Evolutionary conservation across 2,888 invertebrate species (phyloP).

Genomic region (Operophtera brumata): DNA sequence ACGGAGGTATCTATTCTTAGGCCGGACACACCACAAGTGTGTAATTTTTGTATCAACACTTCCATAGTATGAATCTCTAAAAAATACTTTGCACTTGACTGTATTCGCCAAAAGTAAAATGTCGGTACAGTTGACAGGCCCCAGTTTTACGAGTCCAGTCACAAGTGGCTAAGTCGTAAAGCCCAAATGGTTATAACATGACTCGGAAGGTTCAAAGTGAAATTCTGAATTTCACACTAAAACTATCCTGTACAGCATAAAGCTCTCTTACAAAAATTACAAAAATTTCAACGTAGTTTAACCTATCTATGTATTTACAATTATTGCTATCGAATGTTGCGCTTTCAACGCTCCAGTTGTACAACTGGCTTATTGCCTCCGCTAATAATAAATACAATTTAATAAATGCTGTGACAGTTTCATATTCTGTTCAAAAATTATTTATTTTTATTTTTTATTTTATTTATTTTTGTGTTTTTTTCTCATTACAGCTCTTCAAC

Average conservation of each 20-base stretch:
- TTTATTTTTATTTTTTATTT: neutral
- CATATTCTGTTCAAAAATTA: slow-evolving; percentile 46
- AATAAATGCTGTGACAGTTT: slow-evolving; percentile 39
- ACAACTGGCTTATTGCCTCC: slow-evolving; percentile 68
- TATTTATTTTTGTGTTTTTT: no score
- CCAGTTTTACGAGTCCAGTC: slow-evolving; percentile 51
- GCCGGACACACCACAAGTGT: no score
- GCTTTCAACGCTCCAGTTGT: slow-evolving; percentile 72
- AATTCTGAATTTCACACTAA: slow-evolving; percentile 75
- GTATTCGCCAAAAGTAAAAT: slow-evolving; percentile 10
- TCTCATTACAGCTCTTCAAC: no score
- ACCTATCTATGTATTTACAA: slow-evolving; percentile 78
- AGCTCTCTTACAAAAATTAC: slow-evolving; percentile 79
- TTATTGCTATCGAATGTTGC: slow-evolving; percentile 78
- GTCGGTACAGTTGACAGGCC: slow-evolving; percentile 33
- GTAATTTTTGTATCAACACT: neutral
- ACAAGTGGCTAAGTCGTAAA: slow-evolving; percentile 54
- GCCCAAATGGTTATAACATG: slow-evolving; percentile 49
- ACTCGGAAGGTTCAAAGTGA: slow-evolving; percentile 65
- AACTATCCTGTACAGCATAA: slow-evolving; percentile 73
- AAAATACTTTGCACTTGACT: slow-evolving; percentile 1
- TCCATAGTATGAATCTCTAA: neutral
- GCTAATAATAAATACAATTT: slow-evolving; percentile 57
- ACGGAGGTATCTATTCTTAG: no score
- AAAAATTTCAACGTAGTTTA: slow-evolving; percentile 76